phyloP scores from a whole-genome alignment of 2,113 vertebrate species.

The Nycticryphes semicollaris region DNA sequence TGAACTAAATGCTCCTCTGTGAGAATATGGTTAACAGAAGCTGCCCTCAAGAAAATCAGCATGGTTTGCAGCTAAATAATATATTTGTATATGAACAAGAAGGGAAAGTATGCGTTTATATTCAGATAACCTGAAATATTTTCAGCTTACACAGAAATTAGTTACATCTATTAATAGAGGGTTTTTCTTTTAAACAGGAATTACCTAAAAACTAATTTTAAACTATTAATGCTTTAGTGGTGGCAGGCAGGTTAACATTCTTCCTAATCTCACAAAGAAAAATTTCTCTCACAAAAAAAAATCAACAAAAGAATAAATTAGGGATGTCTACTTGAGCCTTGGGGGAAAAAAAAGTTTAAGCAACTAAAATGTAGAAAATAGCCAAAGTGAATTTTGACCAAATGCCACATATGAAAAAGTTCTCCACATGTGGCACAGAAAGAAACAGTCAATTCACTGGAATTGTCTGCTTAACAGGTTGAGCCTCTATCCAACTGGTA shows the following conservation, averaged over 20 bases:
- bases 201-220: background rate
- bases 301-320: background rate
- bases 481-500: conserved; percentile 70
- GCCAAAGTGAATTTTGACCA: conserved; percentile 27
- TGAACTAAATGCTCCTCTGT: background rate
- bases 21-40: background rate
- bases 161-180: background rate
- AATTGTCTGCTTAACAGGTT: conserved; percentile 48
- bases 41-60: background rate
- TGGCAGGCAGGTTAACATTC: background rate
- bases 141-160: background rate
- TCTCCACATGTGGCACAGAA: conserved; percentile 18
- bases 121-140: background rate
- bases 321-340: background rate
- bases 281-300: background rate
- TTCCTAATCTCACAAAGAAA: background rate
- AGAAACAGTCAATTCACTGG: conserved; percentile 50
- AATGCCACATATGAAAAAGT: conserved; percentile 13
- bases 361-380: conserved; percentile 18
- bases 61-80: background rate
- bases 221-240: background rate
- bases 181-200: background rate
- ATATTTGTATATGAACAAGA: background rate
- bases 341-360: background rate
- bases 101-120: background rate